phyloP scores from a whole-genome alignment of 2,797 vertebrate genomes.

The Podarcis lilfordi region DNA sequence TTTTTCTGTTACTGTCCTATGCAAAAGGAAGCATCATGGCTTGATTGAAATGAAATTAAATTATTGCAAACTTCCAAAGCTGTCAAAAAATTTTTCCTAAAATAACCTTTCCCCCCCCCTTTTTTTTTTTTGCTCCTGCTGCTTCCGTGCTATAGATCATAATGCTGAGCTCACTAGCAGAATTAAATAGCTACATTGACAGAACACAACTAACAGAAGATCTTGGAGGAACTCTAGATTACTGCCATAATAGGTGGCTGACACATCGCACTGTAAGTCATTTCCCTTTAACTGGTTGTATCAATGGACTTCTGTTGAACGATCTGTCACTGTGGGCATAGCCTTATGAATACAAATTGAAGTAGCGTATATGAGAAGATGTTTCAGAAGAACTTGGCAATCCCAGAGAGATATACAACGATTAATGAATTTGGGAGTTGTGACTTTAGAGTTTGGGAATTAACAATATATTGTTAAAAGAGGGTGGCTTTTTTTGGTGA shows the following conservation, averaged over 20 bases:
- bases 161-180: conserved; percentile 96
- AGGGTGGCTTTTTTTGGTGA: not conserved
- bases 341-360: conserved; percentile 45
- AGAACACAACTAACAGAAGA: conserved; percentile 93
- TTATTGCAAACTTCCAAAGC: conserved; percentile 6
- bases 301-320: conserved; percentile 46
- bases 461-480: conserved; percentile 38
- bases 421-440: conserved; percentile 71
- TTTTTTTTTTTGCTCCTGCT: not conserved
- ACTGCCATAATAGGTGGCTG: conserved; percentile 96
- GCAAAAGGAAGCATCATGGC: conserved; percentile 5
- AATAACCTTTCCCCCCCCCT: not conserved
- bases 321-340: conserved; percentile 48
- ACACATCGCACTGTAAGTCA: conserved; percentile 89
- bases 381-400: conserved; percentile 74
- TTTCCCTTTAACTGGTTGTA: conserved; percentile 24
- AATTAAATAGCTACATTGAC: conserved; percentile 94
- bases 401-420: conserved; percentile 60
- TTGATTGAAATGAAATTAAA: conserved; percentile 16
- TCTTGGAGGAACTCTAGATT: conserved; percentile 93
- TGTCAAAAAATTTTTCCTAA: not conserved
- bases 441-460: conserved; percentile 52
- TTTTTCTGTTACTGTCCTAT: conserved; percentile 15
- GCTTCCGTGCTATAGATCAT: conserved; percentile 84
- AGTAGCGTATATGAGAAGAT: conserved; percentile 65